These are phyloP conservation scores for Austrofundulus limnaeus DNA, from an alignment of 2,113 vertebrate genomes.

Conservation along the genomic window DNA sequence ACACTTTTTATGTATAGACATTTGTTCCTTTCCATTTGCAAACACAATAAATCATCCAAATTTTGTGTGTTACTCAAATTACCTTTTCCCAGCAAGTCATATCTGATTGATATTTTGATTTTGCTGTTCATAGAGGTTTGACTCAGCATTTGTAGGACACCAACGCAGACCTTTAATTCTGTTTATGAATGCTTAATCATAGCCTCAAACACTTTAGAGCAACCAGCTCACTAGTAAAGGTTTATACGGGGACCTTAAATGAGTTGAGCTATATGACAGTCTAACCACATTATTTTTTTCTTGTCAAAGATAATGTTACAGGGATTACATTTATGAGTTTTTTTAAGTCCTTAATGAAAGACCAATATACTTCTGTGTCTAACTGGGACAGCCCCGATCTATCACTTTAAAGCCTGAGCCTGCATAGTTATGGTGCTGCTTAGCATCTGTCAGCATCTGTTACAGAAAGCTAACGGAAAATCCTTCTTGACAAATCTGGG, in stretches of 20 bases:
- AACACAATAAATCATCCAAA: constrained; percentile 42
- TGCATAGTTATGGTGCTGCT: constrained; percentile 25
- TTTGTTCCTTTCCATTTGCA: constrained; percentile 65
- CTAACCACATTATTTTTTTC: neutral
- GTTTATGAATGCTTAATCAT: constrained; percentile 20
- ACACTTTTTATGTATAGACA: constrained; percentile 40
- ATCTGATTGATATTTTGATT: constrained; percentile 33
- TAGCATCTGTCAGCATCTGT: constrained; percentile 46
- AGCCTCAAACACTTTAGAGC: neutral
- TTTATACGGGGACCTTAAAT: neutral
- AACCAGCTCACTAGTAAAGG: constrained; percentile 7
- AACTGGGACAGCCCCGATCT: neutral
- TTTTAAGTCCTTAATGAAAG: neutral
- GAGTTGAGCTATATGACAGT: neutral
- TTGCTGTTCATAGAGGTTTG: constrained; percentile 42
- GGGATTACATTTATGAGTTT: no score
- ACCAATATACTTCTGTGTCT: constrained; percentile 2
- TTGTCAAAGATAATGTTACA: neutral
- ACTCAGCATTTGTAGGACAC: constrained; percentile 52
- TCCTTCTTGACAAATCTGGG: constrained; percentile 80
- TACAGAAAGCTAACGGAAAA: constrained; percentile 75
- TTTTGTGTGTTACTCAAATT: constrained; percentile 43
- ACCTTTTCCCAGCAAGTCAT: constrained; percentile 13
- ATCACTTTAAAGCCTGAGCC: constrained; percentile 5
- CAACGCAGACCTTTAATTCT: constrained; percentile 41